Base-by-base conservation (phyloP, 2,888 invertebrate genomes). In the Eristalis tenax region DNA sequence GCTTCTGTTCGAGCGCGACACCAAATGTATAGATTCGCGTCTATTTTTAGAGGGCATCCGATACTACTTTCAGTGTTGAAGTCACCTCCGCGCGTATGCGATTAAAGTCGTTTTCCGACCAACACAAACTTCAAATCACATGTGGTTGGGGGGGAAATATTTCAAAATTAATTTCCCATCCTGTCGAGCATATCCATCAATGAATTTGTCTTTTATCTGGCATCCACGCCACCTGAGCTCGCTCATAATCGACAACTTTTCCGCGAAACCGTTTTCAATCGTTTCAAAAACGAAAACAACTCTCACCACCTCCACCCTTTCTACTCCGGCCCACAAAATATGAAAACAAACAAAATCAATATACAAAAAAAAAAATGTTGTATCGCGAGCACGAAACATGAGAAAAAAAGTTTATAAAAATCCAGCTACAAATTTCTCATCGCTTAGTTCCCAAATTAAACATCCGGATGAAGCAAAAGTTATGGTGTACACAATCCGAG, bases 401-500 rank as follows among this genome's bases (percentile, higher is more conserved):
- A n/a, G 11, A 13, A 26, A 57, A 43, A 71, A 71, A 59, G 64
- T 78, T 71, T 71, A 71, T 71, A 71, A 71, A 71, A 79, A 40
- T 43, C 40, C 28, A 57, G 40, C 57, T 43, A 79, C 50, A 77
- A 78, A 78, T 64, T 70, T 63, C 22, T 70, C 69, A 78, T 57
- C 70, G 64, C 77, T 64, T 64, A 57, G 70, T 64, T 70, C 38
- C 64, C 57, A 78, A 70, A 70, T 78, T 78, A 78, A 78, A 78
- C 79, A 79, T 79, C 79, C 79, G 79, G 71, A 23, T 66, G 32
- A 50, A 32, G 32, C 18, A 59, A 50, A 78, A 73, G 59, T 66
- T 73, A 79, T 73, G 38, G 57, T 66, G 73, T 79, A 79, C 73
- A 79, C 79, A 79, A 71, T 57, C 65, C 3, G 57, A 40, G 18